These are phyloP conservation scores for Ivindomyrus marchei DNA, from an alignment of 2,113 vertebrate species.

Conservation along the genomic window DNA sequence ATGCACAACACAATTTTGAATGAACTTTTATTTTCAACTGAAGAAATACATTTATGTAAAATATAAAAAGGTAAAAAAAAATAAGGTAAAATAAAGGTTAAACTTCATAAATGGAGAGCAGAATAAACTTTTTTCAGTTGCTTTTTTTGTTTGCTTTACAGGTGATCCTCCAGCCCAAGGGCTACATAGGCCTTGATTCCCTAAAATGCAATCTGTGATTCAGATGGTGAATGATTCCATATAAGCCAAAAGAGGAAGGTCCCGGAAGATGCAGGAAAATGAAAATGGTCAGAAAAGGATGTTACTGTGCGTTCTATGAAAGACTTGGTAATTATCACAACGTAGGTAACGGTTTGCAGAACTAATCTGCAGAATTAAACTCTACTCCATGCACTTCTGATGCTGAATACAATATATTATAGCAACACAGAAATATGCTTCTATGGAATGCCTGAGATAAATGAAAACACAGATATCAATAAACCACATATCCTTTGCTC, in stretches of 20 bases:
- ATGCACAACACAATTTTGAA: neutral
- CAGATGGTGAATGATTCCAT: neutral
- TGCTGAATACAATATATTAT: neutral
- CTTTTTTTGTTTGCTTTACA: neutral
- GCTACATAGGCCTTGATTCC: neutral
- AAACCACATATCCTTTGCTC: constrained; percentile 32
- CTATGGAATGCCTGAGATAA: constrained; percentile 29
- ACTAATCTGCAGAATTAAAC: neutral
- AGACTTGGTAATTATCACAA: neutral
- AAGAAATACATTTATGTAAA: neutral
- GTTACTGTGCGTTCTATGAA: neutral
- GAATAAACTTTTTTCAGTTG: neutral
- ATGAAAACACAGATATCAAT: constrained; percentile 35
- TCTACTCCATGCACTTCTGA: neutral
- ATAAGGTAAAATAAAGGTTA: neutral
- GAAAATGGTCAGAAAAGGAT: neutral
- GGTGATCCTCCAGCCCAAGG: neutral
- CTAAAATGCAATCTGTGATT: neutral
- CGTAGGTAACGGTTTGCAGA: neutral
- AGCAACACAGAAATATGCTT: neutral
- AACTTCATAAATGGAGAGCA: neutral
- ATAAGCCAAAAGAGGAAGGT: neutral
- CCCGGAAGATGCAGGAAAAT: neutral
- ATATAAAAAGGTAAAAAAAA: neutral
- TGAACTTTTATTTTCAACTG: neutral